Conservation (phyloP, 2,113 vertebrate species). For the Brachyhypopomus gauderio region DNA sequence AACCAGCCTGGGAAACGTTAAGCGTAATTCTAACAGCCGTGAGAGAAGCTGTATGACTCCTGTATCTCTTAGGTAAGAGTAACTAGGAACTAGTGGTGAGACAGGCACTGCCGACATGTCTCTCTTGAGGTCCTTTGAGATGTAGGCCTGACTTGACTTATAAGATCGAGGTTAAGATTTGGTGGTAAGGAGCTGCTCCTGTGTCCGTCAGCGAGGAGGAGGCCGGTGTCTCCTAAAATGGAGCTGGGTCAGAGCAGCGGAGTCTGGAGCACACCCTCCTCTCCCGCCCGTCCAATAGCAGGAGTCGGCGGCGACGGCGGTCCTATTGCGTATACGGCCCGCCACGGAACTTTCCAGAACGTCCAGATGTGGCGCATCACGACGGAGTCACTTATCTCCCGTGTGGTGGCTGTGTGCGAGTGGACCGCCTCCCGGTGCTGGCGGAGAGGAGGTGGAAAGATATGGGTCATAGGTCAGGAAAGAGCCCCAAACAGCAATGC, state of each 20-base stretch:
- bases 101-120: background rate
- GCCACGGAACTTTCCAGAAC: constrained; percentile 44
- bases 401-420: background rate
- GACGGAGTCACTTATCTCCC: constrained; percentile 30
- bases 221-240: constrained; percentile 67
- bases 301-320: constrained; percentile 9
- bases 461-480: constrained; percentile 21
- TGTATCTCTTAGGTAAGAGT: background rate
- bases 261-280: constrained; percentile 24
- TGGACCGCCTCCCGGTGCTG: constrained; percentile 26
- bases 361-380: constrained; percentile 54
- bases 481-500: constrained; percentile 1
- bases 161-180: background rate
- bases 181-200: background rate
- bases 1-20: background rate
- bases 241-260: constrained; percentile 57
- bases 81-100: too few species aligned
- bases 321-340: constrained; percentile 25
- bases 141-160: background rate
- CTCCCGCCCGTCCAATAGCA: background rate
- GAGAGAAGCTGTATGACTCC: background rate
- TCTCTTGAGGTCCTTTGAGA: background rate
- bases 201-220: constrained; percentile 52
- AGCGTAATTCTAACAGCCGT: background rate
- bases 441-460: constrained; percentile 12